Conservation (phyloP, 1,140 invertebrate genomes). For the Lepidurus arcticus region DNA sequence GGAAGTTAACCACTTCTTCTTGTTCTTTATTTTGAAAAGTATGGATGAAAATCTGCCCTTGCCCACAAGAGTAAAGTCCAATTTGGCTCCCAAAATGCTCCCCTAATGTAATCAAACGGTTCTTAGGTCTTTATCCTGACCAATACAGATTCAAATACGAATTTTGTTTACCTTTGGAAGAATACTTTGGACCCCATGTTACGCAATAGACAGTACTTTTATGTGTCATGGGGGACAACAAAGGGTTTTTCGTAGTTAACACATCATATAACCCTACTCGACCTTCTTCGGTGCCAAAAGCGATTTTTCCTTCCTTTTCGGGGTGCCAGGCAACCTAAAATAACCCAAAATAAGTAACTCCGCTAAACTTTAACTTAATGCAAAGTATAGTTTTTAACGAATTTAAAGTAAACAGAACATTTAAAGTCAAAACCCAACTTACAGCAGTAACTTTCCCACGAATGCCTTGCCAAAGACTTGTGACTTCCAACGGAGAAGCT, state of each 20-base stretch:
- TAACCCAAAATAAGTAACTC: conserved; percentile 28
- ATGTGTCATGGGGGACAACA: conserved; percentile 26
- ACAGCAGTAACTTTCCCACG: conserved; percentile 63
- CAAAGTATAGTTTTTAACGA: background rate
- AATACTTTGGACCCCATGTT: background rate
- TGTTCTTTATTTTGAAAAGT: background rate
- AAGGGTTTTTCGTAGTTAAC: conserved; percentile 42
- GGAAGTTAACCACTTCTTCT: background rate
- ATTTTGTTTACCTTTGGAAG: background rate
- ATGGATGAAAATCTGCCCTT: conserved; percentile 2
- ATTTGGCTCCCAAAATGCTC: background rate
- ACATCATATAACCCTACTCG: conserved; percentile 51
- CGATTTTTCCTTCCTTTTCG: conserved; percentile 60
- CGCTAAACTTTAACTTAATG: background rate
- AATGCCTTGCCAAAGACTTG: conserved; percentile 60
- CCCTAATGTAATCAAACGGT: background rate
- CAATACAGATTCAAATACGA: background rate
- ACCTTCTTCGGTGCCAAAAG: conserved; percentile 69
- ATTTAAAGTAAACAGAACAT: background rate
- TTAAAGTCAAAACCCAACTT: conserved; percentile 40
- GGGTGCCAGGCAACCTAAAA: conserved; percentile 67
- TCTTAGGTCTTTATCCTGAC: background rate
- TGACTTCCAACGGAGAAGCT: conserved; percentile 48
- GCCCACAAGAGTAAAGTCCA: background rate
- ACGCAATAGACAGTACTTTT: conserved; percentile 23